A percentile compares a stretch with the other conserved stretches of the same genome.
phyloP scores from a whole-genome alignment of 2,888 invertebrate genomes.

The Torymus texanus region DNA sequence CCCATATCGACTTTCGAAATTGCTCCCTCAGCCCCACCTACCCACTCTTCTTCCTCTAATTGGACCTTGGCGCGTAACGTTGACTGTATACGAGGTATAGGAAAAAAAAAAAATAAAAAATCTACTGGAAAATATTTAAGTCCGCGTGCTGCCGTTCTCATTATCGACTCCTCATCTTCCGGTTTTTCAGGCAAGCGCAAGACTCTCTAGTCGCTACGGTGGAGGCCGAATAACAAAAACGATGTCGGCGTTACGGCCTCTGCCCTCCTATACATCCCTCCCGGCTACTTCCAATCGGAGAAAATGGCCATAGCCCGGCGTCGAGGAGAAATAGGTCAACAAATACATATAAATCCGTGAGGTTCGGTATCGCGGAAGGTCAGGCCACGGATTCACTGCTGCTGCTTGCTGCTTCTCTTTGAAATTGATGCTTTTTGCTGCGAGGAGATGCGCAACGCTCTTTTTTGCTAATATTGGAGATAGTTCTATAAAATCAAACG shows the following conservation, averaged over 20 bases:
- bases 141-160: slow-evolving; percentile 27
- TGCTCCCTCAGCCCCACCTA: neutral
- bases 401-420: neutral
- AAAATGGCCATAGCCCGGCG: slow-evolving; percentile 32
- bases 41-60: too few species aligned
- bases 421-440: too few species aligned
- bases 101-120: slow-evolving; percentile 23
- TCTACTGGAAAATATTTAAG: slow-evolving; percentile 32
- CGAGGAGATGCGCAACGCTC: too few species aligned
- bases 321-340: slow-evolving; percentile 36
- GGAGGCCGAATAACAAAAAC: slow-evolving; percentile 21
- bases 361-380: slow-evolving; percentile 16
- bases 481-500: too few species aligned
- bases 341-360: slow-evolving; percentile 35
- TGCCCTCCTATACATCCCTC: neutral
- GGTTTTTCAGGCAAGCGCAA: neutral
- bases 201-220: neutral
- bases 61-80: too few species aligned
- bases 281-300: slow-evolving; percentile 23
- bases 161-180: slow-evolving; percentile 46
- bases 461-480: too few species aligned
- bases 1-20: slow-evolving; percentile 14
- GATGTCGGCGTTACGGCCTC: neutral
- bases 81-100: too few species aligned
- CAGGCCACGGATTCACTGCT: neutral